Percentiles rank a stretch among this genome's conserved stretches.
Evolutionary conservation across 2,113 vertebrate genomes (phyloP).

Genomic region (Myrmophylax atrothorax): DNA sequence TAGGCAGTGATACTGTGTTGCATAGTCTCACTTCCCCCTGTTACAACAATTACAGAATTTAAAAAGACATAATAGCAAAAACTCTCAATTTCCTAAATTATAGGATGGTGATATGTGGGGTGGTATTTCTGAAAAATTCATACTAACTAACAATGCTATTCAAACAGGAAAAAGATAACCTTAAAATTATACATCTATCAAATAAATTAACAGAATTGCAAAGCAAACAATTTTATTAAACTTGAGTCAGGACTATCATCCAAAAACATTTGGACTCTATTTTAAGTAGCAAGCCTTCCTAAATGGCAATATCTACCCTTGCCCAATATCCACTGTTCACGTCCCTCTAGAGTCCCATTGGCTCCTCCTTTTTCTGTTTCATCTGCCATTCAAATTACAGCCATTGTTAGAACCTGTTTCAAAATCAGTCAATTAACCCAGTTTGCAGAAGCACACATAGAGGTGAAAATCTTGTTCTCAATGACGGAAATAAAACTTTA

Average conservation of each 20-base stretch:
- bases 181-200: background rate
- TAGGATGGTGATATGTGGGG: rapidly evolving
- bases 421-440: background rate
- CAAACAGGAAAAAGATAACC: background rate
- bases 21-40: background rate
- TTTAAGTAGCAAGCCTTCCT: background rate
- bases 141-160: background rate
- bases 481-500: background rate
- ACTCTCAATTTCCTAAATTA: background rate
- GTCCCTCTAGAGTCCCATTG: background rate
- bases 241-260: background rate
- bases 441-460: background rate
- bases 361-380: background rate
- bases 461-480: background rate
- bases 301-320: background rate
- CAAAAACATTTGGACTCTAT: background rate
- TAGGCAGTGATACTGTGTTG: background rate
- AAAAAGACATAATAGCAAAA: background rate
- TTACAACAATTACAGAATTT: background rate
- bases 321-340: background rate
- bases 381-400: background rate
- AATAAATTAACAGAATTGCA: background rate
- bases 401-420: background rate
- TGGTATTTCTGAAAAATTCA: background rate
- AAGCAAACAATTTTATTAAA: background rate